Base-by-base conservation (phyloP, 2,888 invertebrate species). In the Caenorhabditis parvicauda region DNA sequence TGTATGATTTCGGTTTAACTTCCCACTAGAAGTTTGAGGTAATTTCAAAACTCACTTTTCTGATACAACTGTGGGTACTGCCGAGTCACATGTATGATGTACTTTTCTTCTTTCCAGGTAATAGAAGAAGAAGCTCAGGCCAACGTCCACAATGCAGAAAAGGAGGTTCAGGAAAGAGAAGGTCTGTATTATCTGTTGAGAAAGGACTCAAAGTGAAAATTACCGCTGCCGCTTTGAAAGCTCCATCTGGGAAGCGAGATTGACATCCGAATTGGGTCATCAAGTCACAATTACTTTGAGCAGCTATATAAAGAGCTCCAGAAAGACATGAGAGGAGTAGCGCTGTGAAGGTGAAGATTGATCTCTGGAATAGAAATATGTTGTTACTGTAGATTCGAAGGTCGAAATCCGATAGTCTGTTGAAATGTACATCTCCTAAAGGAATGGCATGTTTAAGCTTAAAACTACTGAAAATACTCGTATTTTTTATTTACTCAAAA, bases 81-180 rank as follows among this genome's bases (percentile, higher is more conserved):
- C n/a, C n/a, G n/a, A n/a, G 35, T 32, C 35, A n/a, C n/a, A 32
- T 32, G 35, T 32, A 12, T n/a, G 35, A 32, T 32, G 9, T 32
- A n/a, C 9, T n/a, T 32, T 32, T n/a, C n/a, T 32, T 32, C n/a
- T n/a, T n/a, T 32, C 35, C 35, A 12, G 9, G 35, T 12, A 59
- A 37, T 46, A 58, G 37, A 53, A 47, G 17, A 54, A 57, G 22
- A 38, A 45, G 39, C 58, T 62, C 17, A 62, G 51, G 3, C 44
- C 39, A 9, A 62, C 19, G 42, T 62, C 62, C 25, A 54, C 21
- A 17, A 62, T 25, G 6, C 62, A 57, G 35, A 62, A 58, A 3
- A 56, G 51, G 12, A 62, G 25, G 35, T 53, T 54, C 9, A 62
- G 38, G 43, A 62, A 62, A 17, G 54, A 54, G 44, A 62, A 62